These are phyloP conservation scores for Andrena chrysosceles DNA, from an alignment of 2,888 invertebrate species.

Conservation along the genomic window DNA sequence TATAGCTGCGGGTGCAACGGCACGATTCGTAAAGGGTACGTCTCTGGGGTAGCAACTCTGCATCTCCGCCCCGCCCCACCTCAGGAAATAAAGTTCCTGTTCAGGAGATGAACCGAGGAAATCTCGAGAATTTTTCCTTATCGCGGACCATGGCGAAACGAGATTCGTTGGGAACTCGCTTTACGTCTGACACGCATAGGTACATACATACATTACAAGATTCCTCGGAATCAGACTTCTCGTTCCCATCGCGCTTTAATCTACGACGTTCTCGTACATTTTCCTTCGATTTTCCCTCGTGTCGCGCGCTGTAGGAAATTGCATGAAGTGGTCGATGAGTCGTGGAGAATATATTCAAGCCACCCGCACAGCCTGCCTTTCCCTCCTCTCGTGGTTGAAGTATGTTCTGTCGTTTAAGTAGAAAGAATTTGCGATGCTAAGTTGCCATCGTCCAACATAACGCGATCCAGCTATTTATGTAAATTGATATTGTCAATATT, in stretches of 20 bases:
- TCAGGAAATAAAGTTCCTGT: slow-evolving; percentile 69
- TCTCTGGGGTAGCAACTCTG: slow-evolving; percentile 47
- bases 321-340: neutral
- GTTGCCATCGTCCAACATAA: neutral
- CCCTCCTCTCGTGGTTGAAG: too few relatives aligned
- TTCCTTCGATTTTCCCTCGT: neutral
- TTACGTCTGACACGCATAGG: slow-evolving; percentile 27
- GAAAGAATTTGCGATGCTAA: neutral
- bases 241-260: neutral
- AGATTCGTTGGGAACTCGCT: slow-evolving; percentile 25
- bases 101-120: slow-evolving; percentile 63
- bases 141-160: slow-evolving; percentile 31
- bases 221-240: neutral
- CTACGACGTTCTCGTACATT: neutral
- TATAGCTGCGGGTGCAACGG: slow-evolving; percentile 47
- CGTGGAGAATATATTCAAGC: neutral
- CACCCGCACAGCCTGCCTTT: too few relatives aligned
- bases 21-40: slow-evolving; percentile 37
- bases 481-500: slow-evolving; percentile 15
- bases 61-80: slow-evolving; percentile 30
- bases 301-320: neutral
- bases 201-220: slow-evolving; percentile 10
- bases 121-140: slow-evolving; percentile 59
- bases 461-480: neutral
- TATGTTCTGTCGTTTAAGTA: neutral